A percentile compares a stretch with the other conserved stretches of the same genome.
phyloP scores from a whole-genome alignment of 1,140 invertebrate species.

The Ganaspis sp. region DNA sequence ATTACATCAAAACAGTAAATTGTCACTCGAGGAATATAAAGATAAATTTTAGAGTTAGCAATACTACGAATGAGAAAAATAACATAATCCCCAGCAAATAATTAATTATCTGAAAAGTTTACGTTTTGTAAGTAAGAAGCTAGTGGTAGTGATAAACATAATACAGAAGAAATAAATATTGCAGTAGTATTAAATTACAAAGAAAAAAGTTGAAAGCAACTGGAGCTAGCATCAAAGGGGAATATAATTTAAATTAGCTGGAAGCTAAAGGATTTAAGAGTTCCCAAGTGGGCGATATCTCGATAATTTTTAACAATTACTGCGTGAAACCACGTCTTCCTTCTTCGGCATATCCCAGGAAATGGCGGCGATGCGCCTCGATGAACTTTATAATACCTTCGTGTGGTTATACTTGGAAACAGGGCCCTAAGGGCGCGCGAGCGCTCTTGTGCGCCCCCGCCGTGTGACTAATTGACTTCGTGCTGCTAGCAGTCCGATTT shows the following conservation, averaged over 20 bases:
- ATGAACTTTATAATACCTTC: slow-evolving; percentile 32
- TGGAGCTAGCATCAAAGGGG: neutral
- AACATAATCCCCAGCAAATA: no score
- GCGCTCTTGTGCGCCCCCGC: slow-evolving; percentile 49
- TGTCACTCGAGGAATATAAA: no score
- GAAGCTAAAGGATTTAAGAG: slow-evolving; percentile 25
- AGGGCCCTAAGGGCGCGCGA: slow-evolving; percentile 51
- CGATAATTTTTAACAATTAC: slow-evolving; percentile 55
- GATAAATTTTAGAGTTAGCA: no score
- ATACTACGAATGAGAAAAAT: no score
- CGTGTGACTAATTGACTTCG: slow-evolving; percentile 69
- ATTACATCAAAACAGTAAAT: no score
- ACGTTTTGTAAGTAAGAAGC: no score
- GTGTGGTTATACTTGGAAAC: slow-evolving; percentile 46
- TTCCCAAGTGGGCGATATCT: slow-evolving; percentile 51
- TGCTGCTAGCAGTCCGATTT: slow-evolving; percentile 59
- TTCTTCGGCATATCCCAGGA: slow-evolving; percentile 34
- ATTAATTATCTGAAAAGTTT: no score
- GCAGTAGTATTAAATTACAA: neutral
- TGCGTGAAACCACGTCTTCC: slow-evolving; percentile 20
- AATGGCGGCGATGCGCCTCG: slow-evolving; percentile 44
- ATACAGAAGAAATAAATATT: neutral
- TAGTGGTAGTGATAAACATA: neutral
- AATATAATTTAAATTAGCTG: slow-evolving; percentile 5
- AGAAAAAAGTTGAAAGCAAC: neutral